Conservation (phyloP, 2,888 invertebrate species). For the Pammene fasciana region DNA sequence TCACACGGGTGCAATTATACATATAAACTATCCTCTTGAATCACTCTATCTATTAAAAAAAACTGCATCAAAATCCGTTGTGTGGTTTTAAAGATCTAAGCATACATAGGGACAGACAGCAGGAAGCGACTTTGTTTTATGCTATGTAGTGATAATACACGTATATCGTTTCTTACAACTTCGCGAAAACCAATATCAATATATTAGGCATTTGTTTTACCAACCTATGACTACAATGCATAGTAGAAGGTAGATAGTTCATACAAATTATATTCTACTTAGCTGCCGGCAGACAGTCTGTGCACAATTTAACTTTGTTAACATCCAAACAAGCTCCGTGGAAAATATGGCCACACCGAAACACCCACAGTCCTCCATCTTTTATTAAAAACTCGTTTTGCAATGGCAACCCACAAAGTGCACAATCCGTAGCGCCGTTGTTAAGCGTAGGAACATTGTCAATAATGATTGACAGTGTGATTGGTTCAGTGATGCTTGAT, state of each 20-base stretch:
- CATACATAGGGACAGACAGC: too few species aligned
- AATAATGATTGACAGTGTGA: slow-evolving; percentile 57
- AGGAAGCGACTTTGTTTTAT: too few species aligned
- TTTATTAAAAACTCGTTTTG: slow-evolving; percentile 83
- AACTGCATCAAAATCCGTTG: too few species aligned
- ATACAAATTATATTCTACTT: not conserved
- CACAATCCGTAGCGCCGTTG: slow-evolving; percentile 68
- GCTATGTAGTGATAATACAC: too few species aligned
- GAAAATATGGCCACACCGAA: slow-evolving; percentile 85
- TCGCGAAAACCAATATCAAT: too few species aligned
- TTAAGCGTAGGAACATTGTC: slow-evolving; percentile 56
- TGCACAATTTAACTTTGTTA: slow-evolving; percentile 79
- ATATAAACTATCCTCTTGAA: too few species aligned
- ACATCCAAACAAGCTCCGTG: slow-evolving; percentile 85
- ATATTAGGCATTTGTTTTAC: too few species aligned
- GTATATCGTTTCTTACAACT: too few species aligned
- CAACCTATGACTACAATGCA: too few species aligned
- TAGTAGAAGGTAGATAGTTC: not conserved
- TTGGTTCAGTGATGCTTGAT: slow-evolving; percentile 48
- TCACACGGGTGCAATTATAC: too few species aligned
- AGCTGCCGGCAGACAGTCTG: slow-evolving; percentile 60
- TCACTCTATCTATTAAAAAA: too few species aligned
- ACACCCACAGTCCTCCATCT: slow-evolving; percentile 85
- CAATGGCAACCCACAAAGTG: slow-evolving; percentile 84
- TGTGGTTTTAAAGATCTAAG: too few species aligned